Evolutionary conservation across 1,140 invertebrate species (phyloP).

Genomic region (Choristoneura fumiferana): DNA sequence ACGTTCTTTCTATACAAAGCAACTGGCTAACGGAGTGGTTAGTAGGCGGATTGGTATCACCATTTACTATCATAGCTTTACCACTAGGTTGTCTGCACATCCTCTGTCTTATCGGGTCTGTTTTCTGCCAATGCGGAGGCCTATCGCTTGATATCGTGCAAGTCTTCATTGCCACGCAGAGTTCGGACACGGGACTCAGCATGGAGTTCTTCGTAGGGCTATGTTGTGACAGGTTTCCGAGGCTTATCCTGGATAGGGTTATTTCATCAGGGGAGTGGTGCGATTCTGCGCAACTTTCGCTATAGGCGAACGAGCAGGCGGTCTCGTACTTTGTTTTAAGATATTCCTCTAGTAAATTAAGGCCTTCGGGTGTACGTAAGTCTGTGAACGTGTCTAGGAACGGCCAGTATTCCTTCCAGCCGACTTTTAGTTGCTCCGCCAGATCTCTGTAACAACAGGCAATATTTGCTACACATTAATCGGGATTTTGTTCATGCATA

Average conservation of each 20-base stretch:
- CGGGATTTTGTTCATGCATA: too few relatives aligned
- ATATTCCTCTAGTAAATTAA: constrained; percentile 86
- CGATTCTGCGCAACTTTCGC: constrained; percentile 51
- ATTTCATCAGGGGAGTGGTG: constrained; percentile 42
- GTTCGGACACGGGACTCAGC: constrained; percentile 78
- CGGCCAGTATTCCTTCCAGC: constrained; percentile 95
- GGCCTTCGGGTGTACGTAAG: constrained; percentile 84
- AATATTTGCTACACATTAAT: too few relatives aligned
- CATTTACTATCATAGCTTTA: constrained; percentile 39
- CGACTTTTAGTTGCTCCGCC: constrained; percentile 85
- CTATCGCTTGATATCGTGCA: constrained; percentile 66
- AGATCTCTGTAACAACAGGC: constrained; percentile 79
- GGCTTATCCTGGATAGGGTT: constrained; percentile 49
- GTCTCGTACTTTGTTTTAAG: constrained; percentile 78
- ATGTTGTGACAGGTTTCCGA: constrained; percentile 42
- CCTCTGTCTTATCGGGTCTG: constrained; percentile 58
- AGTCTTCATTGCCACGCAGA: constrained; percentile 78
- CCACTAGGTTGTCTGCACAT: constrained; percentile 52
- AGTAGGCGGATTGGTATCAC: constrained; percentile 40
- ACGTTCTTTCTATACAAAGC: constrained; percentile 82
- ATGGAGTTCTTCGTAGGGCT: constrained; percentile 28
- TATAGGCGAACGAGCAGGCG: constrained; percentile 61
- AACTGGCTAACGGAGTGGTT: constrained; percentile 77
- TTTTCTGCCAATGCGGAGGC: constrained; percentile 50
- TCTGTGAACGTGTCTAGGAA: constrained; percentile 91